These are phyloP conservation scores for Drosophila tsacasi DNA, from an alignment of 1,140 invertebrate species.

Conservation along the genomic window DNA sequence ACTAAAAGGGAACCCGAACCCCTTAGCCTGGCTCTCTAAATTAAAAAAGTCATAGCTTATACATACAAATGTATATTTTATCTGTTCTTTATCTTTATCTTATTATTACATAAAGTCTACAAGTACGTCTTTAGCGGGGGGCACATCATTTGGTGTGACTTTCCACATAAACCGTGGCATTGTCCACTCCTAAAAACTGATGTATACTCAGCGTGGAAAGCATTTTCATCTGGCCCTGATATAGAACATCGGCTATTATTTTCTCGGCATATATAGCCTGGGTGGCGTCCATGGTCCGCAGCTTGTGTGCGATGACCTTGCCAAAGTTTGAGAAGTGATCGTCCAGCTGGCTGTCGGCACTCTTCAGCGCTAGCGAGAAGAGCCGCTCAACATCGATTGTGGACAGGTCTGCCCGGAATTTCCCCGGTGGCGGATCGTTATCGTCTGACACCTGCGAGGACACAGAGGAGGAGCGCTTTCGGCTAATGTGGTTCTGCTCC, in stretches of 20 bases:
- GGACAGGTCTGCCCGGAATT: conserved; percentile 70
- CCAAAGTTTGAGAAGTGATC: conserved; percentile 85
- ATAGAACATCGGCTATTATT: conserved; percentile 85
- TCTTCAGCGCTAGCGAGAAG: conserved; percentile 71
- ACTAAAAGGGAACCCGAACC: too few relatives aligned
- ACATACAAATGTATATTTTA: conserved; percentile 57
- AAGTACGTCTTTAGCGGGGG: conserved; percentile 36
- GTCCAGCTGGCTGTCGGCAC: conserved; percentile 67
- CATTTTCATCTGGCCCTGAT: conserved; percentile 85
- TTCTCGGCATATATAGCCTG: conserved; percentile 85
- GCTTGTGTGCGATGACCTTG: conserved; percentile 85
- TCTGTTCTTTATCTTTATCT: conserved; percentile 35
- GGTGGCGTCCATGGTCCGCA: conserved; percentile 82
- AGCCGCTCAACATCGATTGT: conserved; percentile 76
- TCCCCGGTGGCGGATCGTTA: conserved; percentile 51
- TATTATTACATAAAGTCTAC: conserved; percentile 60
- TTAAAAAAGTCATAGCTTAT: conserved; percentile 5
- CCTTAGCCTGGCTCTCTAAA: not conserved
- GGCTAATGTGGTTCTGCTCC: conserved; percentile 30
- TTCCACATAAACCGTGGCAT: conserved; percentile 71
- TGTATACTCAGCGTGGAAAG: conserved; percentile 75
- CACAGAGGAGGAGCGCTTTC: conserved; percentile 72
- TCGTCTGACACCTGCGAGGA: conserved; percentile 76
- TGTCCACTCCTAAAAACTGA: conserved; percentile 73
- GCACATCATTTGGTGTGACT: conserved; percentile 71